phyloP scores from a whole-genome alignment of 2,888 invertebrate species.

The Mactromeris polynyma region DNA sequence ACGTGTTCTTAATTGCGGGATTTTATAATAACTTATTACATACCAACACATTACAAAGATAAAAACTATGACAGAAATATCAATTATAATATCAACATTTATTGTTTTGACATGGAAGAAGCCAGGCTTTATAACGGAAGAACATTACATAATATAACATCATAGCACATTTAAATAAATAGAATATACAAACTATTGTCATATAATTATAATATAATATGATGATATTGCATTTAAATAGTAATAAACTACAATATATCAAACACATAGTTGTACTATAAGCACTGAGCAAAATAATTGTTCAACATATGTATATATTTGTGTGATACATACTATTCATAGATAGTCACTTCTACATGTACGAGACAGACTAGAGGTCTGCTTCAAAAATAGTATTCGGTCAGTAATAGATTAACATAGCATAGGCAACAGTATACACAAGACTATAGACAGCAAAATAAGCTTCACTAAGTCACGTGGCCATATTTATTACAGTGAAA shows the following conservation, averaged over 20 bases:
- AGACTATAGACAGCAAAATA: no score
- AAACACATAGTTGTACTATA: neutral
- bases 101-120: neutral
- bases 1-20: no score
- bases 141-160: neutral
- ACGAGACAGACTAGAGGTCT: neutral
- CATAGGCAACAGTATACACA: no score
- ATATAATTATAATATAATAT: neutral
- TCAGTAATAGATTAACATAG: no score
- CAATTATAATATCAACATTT: neutral
- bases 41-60: no score
- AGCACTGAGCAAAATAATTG: neutral
- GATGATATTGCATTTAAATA: neutral
- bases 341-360: neutral
- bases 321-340: neutral
- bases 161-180: conserved; percentile 11
- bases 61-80: no score
- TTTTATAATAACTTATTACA: no score
- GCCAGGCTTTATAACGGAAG: neutral
- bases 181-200: neutral
- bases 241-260: neutral
- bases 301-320: neutral
- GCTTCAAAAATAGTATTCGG: neutral
- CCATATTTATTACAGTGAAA: no score
- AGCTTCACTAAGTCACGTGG: no score